phyloP scores from a whole-genome alignment of 2,113 vertebrate species.

The Sakesphorus luctuosus region DNA sequence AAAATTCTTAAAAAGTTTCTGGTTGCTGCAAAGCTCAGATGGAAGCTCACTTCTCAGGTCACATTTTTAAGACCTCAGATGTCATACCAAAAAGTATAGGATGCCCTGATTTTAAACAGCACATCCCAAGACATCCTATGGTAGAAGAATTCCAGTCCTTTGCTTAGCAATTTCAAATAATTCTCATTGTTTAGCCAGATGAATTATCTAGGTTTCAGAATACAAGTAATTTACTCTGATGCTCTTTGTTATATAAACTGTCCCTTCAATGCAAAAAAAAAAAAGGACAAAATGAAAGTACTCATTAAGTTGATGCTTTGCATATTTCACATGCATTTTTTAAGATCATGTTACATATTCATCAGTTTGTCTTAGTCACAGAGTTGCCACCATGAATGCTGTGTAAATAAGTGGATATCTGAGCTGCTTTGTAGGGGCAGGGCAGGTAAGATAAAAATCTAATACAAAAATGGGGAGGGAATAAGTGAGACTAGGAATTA shows the following conservation, averaged over 20 bases:
- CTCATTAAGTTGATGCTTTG: background rate
- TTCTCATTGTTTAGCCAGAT: background rate
- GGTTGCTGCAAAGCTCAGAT: background rate
- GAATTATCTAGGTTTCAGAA: background rate
- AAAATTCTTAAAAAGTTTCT: background rate
- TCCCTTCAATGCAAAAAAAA: background rate
- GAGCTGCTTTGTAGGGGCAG: background rate
- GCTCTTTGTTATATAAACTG: background rate
- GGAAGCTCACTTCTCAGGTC: background rate
- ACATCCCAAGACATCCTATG: background rate
- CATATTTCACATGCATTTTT: conserved; percentile 18
- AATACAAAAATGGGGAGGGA: background rate
- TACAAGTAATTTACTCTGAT: background rate
- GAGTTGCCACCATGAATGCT: background rate
- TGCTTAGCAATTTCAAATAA: background rate
- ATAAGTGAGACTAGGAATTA: background rate
- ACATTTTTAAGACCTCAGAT: background rate
- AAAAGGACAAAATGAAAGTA: background rate
- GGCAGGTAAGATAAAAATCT: background rate
- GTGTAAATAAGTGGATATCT: background rate
- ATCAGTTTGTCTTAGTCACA: background rate
- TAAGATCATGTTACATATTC: background rate
- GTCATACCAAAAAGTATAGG: background rate
- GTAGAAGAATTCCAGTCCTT: background rate
- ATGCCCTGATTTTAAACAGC: background rate